Percentiles rank a stretch among this genome's conserved stretches.
Conservation (phyloP, 1,140 invertebrate species). For the Euschistus heros region DNA sequence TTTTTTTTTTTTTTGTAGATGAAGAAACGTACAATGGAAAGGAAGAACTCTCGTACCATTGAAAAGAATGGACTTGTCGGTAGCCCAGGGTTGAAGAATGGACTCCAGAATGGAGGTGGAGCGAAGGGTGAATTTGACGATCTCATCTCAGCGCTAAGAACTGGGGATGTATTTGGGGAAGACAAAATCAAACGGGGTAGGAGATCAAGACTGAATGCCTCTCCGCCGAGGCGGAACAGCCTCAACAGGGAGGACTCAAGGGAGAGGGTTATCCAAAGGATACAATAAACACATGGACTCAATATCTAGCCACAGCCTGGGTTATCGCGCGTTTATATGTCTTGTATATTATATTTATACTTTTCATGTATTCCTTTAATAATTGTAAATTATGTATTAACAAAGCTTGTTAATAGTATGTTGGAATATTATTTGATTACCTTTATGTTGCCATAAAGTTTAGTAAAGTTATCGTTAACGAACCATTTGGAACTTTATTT, state of each 20-base stretch:
- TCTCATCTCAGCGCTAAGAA: constrained; percentile 87
- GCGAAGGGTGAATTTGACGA: constrained; percentile 92
- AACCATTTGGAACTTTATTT: too few relatives aligned
- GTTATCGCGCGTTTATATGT: too few relatives aligned
- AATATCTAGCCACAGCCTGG: too few relatives aligned
- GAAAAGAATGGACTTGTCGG: constrained; percentile 42
- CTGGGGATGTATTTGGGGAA: constrained; percentile 94
- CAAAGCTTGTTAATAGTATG: too few relatives aligned
- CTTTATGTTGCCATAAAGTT: too few relatives aligned
- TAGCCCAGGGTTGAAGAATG: constrained; percentile 38
- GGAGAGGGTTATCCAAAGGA: constrained; percentile 40
- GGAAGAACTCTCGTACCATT: constrained; percentile 50
- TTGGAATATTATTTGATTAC: too few relatives aligned
- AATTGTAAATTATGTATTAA: too few relatives aligned
- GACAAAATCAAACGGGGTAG: constrained; percentile 81
- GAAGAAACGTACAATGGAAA: constrained; percentile 75
- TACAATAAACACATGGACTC: too few relatives aligned
- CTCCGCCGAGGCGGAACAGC: constrained; percentile 47
- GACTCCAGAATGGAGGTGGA: constrained; percentile 33
- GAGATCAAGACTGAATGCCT: constrained; percentile 49
- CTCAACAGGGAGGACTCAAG: constrained; percentile 56
- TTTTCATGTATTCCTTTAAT: too few relatives aligned
- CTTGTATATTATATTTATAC: too few relatives aligned
- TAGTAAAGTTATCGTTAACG: too few relatives aligned
- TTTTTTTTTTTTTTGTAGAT: constrained; percentile 40